phyloP scores from a whole-genome alignment of 2,797 vertebrate species.

The Bovichtus variegatus region DNA sequence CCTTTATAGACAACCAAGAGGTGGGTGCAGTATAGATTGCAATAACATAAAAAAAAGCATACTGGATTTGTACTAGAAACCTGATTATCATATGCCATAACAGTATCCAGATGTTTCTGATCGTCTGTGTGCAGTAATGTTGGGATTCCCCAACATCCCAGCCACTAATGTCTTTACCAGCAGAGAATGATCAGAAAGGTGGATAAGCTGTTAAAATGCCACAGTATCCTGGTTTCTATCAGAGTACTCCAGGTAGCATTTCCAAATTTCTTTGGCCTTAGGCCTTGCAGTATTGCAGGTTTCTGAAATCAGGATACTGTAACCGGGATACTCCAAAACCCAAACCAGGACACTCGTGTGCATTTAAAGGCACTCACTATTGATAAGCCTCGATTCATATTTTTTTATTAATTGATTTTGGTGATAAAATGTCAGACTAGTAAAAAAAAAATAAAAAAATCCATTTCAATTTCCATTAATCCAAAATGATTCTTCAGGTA shows the following conservation, averaged over 20 bases:
- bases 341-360: neutral
- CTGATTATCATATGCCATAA: neutral
- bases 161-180: neutral
- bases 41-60: neutral
- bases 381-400: too few species aligned
- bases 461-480: neutral
- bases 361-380: neutral
- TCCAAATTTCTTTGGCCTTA: neutral
- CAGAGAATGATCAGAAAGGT: neutral
- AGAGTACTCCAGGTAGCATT: neutral
- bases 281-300: neutral
- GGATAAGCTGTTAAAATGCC: neutral
- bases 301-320: neutral
- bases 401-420: too few species aligned
- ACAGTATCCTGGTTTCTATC: neutral
- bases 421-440: neutral
- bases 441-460: too few species aligned
- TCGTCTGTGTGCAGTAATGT: neutral
- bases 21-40: conserved; percentile 49
- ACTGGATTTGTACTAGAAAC: neutral
- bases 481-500: neutral
- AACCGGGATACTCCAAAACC: neutral
- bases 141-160: neutral
- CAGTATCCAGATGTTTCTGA: neutral
- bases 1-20: conserved; percentile 64